phyloP scores from a whole-genome alignment of 2,888 invertebrate species.

The Agrochola lota region DNA sequence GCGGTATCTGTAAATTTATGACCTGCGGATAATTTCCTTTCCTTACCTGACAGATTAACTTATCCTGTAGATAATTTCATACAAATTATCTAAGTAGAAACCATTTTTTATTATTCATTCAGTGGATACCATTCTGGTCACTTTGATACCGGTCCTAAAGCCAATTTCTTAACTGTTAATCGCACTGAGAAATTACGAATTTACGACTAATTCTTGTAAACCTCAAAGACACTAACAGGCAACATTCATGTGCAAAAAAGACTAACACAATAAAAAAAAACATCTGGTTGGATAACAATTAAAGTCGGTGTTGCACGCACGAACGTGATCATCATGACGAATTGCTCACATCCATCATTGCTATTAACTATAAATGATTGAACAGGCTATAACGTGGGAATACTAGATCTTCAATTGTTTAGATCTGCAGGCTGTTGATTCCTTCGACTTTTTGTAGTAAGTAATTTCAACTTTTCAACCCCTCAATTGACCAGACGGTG shows the following conservation, averaged over 20 bases:
- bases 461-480: background rate
- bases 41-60: background rate
- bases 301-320: slow-evolving; percentile 56
- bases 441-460: no score
- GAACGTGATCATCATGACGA: slow-evolving; percentile 58
- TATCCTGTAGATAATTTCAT: background rate
- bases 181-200: background rate
- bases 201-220: background rate
- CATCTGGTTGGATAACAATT: slow-evolving; percentile 47
- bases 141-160: background rate
- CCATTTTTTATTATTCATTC: background rate
- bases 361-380: slow-evolving; percentile 43
- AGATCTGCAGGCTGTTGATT: background rate
- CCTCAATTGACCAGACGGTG: no score
- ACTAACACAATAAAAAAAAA: background rate
- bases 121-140: background rate
- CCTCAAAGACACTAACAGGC: background rate
- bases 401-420: slow-evolving; percentile 22
- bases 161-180: no score
- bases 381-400: slow-evolving; percentile 57
- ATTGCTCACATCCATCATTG: slow-evolving; percentile 48
- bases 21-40: background rate
- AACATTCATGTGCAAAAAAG: slow-evolving; percentile 18
- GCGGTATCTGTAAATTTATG: no score
- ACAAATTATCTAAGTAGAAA: background rate